These are phyloP conservation scores for Pyrgus malvae DNA, from an alignment of 2,888 invertebrate species.

Conservation along the genomic window DNA sequence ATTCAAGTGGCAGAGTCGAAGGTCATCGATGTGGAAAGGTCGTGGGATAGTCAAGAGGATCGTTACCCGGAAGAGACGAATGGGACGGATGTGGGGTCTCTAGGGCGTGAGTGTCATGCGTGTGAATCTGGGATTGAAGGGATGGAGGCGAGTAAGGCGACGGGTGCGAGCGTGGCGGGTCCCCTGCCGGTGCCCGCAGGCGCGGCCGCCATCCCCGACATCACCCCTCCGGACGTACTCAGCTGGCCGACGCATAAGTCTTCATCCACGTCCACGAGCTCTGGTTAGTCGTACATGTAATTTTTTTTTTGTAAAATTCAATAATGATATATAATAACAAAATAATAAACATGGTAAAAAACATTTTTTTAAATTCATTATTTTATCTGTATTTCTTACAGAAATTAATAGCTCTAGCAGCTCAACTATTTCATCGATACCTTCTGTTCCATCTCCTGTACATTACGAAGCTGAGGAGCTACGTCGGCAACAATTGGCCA, in stretches of 20 bases:
- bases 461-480: constrained; percentile 66
- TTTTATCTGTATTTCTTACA: neutral
- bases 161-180: constrained; percentile 43
- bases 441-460: constrained; percentile 46
- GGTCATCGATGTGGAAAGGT: constrained; percentile 1
- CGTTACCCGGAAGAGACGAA: constrained; percentile 30
- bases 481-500: constrained; percentile 67
- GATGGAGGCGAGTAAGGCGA: constrained; percentile 29
- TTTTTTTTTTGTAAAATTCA: neutral
- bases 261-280: constrained; percentile 31
- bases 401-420: constrained; percentile 16
- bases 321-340: neutral
- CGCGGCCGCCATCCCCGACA: constrained; percentile 45
- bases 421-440: constrained; percentile 35
- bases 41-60: neutral
- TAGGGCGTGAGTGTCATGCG: constrained; percentile 17
- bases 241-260: constrained; percentile 36
- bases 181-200: constrained; percentile 65
- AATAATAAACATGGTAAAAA: neutral
- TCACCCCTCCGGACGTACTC: constrained; percentile 36
- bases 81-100: neutral
- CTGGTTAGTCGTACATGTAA: neutral
- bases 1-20: constrained; percentile 8
- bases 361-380: neutral
- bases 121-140: constrained; percentile 31